Percentiles rank a stretch among this genome's conserved stretches.
Evolutionary conservation across 2,797 vertebrate genomes (phyloP).

Genomic region (Trematomus bernacchii): DNA sequence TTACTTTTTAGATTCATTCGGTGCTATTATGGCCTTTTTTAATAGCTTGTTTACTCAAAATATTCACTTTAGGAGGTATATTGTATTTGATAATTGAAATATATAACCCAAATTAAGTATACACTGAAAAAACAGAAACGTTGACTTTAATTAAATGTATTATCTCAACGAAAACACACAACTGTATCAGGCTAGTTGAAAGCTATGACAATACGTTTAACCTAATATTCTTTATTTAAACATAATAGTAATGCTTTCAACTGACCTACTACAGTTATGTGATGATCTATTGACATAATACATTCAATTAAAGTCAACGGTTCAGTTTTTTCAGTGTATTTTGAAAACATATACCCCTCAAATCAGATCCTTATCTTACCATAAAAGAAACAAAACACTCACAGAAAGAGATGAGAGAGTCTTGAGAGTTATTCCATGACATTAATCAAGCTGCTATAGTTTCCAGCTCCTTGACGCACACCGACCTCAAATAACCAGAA

Average conservation of each 20-base stretch:
- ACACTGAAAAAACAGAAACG: too few relatives aligned
- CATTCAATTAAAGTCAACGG: too few relatives aligned
- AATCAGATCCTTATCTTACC: not conserved
- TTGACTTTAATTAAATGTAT: too few relatives aligned
- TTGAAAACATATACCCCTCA: too few relatives aligned
- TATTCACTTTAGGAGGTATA: not conserved
- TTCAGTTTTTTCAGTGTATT: too few relatives aligned
- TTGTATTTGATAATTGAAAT: not conserved
- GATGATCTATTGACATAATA: too few relatives aligned
- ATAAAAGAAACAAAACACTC: not conserved
- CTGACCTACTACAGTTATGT: too few relatives aligned
- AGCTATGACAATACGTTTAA: too few relatives aligned
- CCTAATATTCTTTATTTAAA: too few relatives aligned
- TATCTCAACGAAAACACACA: too few relatives aligned
- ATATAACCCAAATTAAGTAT: not conserved
- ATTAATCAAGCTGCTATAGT: constrained; percentile 24
- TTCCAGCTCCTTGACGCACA: constrained; percentile 18
- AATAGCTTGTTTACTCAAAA: not conserved
- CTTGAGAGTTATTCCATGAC: not conserved
- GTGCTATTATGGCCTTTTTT: not conserved
- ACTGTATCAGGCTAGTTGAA: too few relatives aligned
- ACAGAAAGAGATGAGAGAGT: not conserved
- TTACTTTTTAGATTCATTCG: not conserved
- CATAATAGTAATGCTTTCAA: too few relatives aligned
- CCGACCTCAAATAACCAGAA: constrained; percentile 28